Conservation (phyloP, 2,888 invertebrate species). For the Drosophila parthenogenetica region DNA sequence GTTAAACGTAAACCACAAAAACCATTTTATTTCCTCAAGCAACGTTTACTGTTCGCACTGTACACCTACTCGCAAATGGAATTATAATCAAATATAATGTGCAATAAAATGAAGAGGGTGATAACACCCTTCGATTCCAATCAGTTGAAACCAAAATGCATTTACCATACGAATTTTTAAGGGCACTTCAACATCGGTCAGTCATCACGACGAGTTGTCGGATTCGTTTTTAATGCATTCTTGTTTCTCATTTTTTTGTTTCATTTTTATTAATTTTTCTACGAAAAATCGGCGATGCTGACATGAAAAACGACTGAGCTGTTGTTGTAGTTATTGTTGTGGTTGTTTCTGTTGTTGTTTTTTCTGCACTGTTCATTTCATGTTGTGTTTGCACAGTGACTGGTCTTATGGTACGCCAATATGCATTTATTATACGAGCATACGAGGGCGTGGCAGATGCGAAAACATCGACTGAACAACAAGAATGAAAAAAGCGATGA, state of each 20-base stretch:
- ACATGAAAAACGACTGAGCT: constrained; percentile 23
- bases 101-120: constrained; percentile 25
- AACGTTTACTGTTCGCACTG: constrained; percentile 7
- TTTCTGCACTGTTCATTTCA: constrained; percentile 18
- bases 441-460: constrained; percentile 31
- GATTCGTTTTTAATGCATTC: constrained; percentile 17
- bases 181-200: constrained; percentile 39
- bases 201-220: constrained; percentile 27
- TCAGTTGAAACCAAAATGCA: constrained; percentile 45
- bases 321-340: constrained; percentile 12
- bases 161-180: constrained; percentile 40
- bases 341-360: constrained; percentile 4
- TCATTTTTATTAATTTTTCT: constrained; percentile 30
- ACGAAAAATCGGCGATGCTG: constrained; percentile 29
- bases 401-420: constrained; percentile 55
- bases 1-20: constrained; percentile 1
- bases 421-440: constrained; percentile 61
- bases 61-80: background rate
- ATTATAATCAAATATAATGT: constrained; percentile 17
- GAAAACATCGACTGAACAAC: constrained; percentile 10
- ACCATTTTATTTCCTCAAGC: constrained; percentile 16
- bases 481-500: background rate
- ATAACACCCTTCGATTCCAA: constrained; percentile 29
- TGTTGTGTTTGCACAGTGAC: constrained; percentile 53
- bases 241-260: background rate